A percentile compares a stretch with the other conserved stretches of the same genome.
Evolutionary conservation across 2,797 vertebrate species (phyloP).

Genomic region (Anableps anableps): DNA sequence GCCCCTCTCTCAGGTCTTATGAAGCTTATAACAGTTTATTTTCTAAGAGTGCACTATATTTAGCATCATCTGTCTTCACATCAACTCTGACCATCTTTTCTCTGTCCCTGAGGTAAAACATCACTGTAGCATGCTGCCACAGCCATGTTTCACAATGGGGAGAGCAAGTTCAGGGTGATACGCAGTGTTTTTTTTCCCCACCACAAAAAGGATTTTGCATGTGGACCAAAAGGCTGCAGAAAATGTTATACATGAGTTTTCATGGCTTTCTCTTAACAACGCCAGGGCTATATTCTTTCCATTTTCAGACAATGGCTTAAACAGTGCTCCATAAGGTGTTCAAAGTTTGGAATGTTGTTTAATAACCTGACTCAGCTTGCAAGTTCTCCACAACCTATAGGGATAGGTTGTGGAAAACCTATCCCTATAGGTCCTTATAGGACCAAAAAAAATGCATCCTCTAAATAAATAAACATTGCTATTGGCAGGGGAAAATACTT

Average conservation of each 20-base stretch:
- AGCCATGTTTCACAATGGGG: background rate
- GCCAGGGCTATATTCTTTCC: too few relatives aligned
- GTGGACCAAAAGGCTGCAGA: background rate
- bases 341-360: too few relatives aligned
- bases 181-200: background rate
- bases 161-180: background rate
- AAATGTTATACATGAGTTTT: background rate
- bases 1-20: background rate
- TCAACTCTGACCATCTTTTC: background rate
- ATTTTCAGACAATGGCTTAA: too few relatives aligned
- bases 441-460: background rate
- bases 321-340: too few relatives aligned
- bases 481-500: constrained; percentile 12
- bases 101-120: background rate
- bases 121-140: background rate
- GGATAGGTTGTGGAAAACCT: too few relatives aligned
- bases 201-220: background rate
- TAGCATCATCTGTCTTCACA: background rate
- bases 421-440: too few relatives aligned
- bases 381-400: too few relatives aligned
- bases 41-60: background rate
- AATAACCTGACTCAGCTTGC: too few relatives aligned
- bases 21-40: background rate
- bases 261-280: too few relatives aligned
- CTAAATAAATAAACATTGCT: background rate